Percentiles rank a stretch among this genome's conserved stretches.
Conservation (phyloP, 2,888 invertebrate species). For the Axea sp. region DNA sequence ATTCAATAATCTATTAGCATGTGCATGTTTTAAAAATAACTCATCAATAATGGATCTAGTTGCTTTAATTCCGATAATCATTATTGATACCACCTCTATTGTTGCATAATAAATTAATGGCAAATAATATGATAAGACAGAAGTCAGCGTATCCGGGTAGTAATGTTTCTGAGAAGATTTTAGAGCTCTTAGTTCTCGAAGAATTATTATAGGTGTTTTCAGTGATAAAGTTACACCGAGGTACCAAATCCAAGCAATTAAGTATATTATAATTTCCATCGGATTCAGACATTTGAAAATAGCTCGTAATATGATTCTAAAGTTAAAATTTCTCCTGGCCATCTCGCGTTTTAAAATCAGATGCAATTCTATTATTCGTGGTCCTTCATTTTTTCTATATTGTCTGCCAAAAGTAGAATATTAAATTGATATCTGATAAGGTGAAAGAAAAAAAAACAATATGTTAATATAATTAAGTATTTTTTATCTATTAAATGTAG, state of each 20-base stretch:
- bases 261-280: slow-evolving; percentile 64
- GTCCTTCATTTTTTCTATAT: slow-evolving; percentile 67
- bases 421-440: too few relatives aligned
- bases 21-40: slow-evolving; percentile 82
- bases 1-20: slow-evolving; percentile 82
- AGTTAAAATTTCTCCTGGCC: slow-evolving; percentile 70
- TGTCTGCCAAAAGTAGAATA: slow-evolving; percentile 59
- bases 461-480: too few relatives aligned
- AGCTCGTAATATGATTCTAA: slow-evolving; percentile 65
- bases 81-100: slow-evolving; percentile 78
- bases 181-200: slow-evolving; percentile 79
- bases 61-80: slow-evolving; percentile 79
- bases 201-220: slow-evolving; percentile 77
- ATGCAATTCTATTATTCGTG: slow-evolving; percentile 47
- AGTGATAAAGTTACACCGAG: slow-evolving; percentile 69
- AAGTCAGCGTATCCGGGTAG: slow-evolving; percentile 75
- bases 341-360: slow-evolving; percentile 70
- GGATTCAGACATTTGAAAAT: slow-evolving; percentile 74
- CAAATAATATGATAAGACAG: slow-evolving; percentile 76
- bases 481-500: too few relatives aligned
- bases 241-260: slow-evolving; percentile 74
- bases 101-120: slow-evolving; percentile 79
- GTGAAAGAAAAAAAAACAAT: too few relatives aligned
- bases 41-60: slow-evolving; percentile 82
- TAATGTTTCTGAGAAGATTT: slow-evolving; percentile 72